Conservation (phyloP, 2,888 invertebrate species). For the Pristionchus exspectatus region DNA sequence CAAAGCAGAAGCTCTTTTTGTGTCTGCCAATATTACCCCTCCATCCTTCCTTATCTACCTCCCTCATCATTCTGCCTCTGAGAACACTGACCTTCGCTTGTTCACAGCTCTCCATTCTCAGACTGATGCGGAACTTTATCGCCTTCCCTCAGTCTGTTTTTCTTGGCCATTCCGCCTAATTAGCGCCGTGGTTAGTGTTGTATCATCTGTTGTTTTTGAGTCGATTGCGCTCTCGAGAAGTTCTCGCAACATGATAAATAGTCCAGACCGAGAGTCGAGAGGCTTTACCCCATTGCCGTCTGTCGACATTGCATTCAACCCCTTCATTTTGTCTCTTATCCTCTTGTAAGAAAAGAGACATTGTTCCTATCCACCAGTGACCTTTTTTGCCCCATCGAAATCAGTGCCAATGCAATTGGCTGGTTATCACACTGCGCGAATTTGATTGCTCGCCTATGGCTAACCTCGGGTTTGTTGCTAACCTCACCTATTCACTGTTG, state of each 20-base stretch:
- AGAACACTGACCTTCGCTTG: background rate
- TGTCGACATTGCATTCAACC: background rate
- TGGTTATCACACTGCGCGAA: conserved; percentile 18
- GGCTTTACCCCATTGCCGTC: background rate
- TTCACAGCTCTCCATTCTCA: background rate
- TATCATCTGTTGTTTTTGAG: conserved; percentile 7
- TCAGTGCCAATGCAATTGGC: conserved; percentile 2
- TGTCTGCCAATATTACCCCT: conserved; percentile 10
- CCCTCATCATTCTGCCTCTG: background rate
- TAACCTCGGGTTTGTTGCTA: conserved; percentile 41
- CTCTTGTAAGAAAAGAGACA: conserved; percentile 7
- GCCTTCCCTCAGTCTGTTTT: conserved; percentile 4
- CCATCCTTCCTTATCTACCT: background rate
- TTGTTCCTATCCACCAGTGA: background rate
- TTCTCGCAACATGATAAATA: background rate
- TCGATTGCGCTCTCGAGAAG: background rate
- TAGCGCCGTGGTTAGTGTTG: background rate
- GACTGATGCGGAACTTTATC: background rate
- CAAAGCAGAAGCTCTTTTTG: conserved; percentile 28
- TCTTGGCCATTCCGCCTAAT: conserved; percentile 18
- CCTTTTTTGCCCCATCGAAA: conserved; percentile 33
- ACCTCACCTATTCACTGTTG: background rate
- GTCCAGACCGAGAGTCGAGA: background rate
- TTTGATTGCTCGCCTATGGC: background rate
- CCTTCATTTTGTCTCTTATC: background rate